Base-by-base conservation (phyloP, 2,888 invertebrate genomes). In the Lepeophtheirus nordmannii region DNA sequence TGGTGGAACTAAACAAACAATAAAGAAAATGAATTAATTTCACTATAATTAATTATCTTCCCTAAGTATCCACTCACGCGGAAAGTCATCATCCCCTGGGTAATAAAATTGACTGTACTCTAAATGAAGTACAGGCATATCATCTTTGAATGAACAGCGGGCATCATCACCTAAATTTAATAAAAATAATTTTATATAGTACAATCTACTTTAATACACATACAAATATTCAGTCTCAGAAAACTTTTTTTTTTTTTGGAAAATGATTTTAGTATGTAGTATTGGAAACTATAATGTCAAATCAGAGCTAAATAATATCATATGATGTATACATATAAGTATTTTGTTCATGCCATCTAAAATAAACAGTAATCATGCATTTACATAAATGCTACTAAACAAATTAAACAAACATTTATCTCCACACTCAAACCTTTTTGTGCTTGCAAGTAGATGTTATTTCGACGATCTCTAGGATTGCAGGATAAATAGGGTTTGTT, bases 91-190 rank as follows among this genome's bases (percentile, higher is more conserved):
- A 73, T 90, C 89, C 58, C 88, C 89, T 0, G 94, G 93, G 74
- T 94, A 94, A 75, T 96, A 97, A 76, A 91, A 97, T 74, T 90
- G 89, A 0, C 92, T 92, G 70, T 93, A 87, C 75, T 98, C 97
- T 0, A 93, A 86, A 76, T 97, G 96, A n/a, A 97, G 74, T 38
- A 93, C 83, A 20, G 90, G 87, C 71, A 90, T 86, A 74, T 93
- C 92, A 11, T 86, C 85, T 1, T 96, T 96, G 69, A 94, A 79
- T 38, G 85, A 85, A 71, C 89, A 86, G 69, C 85, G 83, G 73
- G 86, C 75, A 70, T 77, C 76, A 71, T 81, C 79, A 2, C 80
- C 78, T 63, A 76, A 68, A 61, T 70, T 68, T 63, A 70, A 71
- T 83, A 80, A 73, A 85, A 84, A 59, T 87, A 30, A 30, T 30